Evolutionary conservation across 2,888 invertebrate species (phyloP).

Genomic region (Drosophila infuscata): DNA sequence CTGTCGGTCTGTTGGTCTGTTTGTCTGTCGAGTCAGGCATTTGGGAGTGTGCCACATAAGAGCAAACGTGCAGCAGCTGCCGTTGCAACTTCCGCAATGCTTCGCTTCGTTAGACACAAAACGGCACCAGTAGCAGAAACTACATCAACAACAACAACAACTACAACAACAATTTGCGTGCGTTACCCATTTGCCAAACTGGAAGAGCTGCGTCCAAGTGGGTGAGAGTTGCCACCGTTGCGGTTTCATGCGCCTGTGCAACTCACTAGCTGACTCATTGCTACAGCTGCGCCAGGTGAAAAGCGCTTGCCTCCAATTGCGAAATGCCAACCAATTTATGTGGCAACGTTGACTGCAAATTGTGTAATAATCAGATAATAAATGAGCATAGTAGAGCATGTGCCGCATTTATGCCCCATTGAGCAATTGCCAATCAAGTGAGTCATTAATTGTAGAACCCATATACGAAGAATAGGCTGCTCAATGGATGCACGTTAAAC

Average conservation of each 20-base stretch:
- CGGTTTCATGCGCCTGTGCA: constrained; percentile 65
- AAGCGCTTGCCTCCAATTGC: constrained; percentile 55
- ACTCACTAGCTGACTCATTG: constrained; percentile 54
- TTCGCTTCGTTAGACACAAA: constrained; percentile 69
- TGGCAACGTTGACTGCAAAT: constrained; percentile 45
- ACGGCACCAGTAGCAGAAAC: constrained; percentile 48
- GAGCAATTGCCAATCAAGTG: constrained; percentile 62
- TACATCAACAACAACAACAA: constrained; percentile 18
- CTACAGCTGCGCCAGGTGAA: constrained; percentile 70
- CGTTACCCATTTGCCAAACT: constrained; percentile 70
- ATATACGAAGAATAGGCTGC: constrained; percentile 5
- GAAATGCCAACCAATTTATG: constrained; percentile 61
- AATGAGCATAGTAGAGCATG: constrained; percentile 60
- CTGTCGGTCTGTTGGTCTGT: constrained; percentile 3
- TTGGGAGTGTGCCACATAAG: constrained; percentile 56
- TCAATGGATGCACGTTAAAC: not conserved
- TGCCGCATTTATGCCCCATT: constrained; percentile 72
- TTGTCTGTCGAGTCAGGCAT: constrained; percentile 10
- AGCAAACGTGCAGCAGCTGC: constrained; percentile 53
- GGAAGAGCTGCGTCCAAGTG: constrained; percentile 46
- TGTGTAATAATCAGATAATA: constrained; percentile 75
- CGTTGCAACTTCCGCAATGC: constrained; percentile 75
- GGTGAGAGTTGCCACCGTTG: constrained; percentile 61
- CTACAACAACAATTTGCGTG: constrained; percentile 59
- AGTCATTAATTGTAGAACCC: constrained; percentile 48